phyloP scores from a whole-genome alignment of 1,140 invertebrate genomes.

The Metopolophium dirhodum region DNA sequence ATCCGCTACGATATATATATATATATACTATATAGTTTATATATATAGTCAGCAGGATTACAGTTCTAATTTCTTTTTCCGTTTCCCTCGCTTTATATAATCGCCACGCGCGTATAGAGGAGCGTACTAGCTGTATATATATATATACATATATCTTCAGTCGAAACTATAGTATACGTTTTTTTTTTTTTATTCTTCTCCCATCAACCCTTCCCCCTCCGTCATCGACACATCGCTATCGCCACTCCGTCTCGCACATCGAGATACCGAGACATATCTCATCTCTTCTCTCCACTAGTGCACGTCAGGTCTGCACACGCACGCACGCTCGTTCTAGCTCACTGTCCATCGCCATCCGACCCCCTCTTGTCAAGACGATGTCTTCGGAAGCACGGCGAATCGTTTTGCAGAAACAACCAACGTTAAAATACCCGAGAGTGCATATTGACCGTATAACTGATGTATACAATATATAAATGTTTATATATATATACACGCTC shows the following conservation, averaged over 20 bases:
- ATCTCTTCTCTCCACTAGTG: not conserved
- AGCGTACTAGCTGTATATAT: not conserved
- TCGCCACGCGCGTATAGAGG: slow-evolving; percentile 23
- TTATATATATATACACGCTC: not conserved
- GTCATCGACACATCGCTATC: not conserved
- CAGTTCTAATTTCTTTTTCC: slow-evolving; percentile 53
- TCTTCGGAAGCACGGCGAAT: not conserved
- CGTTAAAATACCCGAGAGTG: not conserved
- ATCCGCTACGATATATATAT: not conserved
- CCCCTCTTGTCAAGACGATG: not conserved
- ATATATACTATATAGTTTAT: too few species aligned
- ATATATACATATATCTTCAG: slow-evolving; percentile 16
- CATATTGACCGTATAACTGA: not conserved
- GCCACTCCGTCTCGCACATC: not conserved
- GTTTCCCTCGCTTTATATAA: slow-evolving; percentile 47
- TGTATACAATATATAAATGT: too few species aligned
- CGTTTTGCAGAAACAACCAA: not conserved
- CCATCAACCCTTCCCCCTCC: not conserved
- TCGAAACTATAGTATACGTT: not conserved
- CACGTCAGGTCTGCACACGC: not conserved
- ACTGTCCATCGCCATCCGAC: not conserved
- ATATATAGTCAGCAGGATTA: slow-evolving; percentile 24
- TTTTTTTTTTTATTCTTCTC: slow-evolving; percentile 37
- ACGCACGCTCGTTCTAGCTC: not conserved
- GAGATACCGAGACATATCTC: not conserved